Base-by-base conservation (phyloP, 2,797 vertebrate genomes). In the Amphiprion clarkii region DNA sequence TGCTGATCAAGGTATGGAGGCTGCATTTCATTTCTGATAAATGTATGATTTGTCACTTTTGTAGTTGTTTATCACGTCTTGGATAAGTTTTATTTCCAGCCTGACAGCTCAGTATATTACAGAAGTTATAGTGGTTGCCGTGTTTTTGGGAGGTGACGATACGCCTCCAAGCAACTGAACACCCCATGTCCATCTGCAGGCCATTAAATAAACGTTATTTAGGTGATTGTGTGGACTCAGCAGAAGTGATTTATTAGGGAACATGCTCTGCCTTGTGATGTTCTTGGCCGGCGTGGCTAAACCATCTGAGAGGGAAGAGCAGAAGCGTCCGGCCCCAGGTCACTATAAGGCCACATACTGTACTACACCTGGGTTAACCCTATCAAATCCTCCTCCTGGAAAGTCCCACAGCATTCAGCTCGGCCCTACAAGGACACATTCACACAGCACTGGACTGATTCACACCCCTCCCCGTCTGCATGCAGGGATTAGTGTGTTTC, bases 1-100 rank as follows among this genome's bases (percentile, higher is more conserved):
- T 90, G 46, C 84, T 92, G 49, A 79, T 81, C 46, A 93, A 91
- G 92, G 93, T 93, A 92, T n/a, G 87, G n/a, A 53, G 9, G 36
- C n/a, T 29, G 3, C 4, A 11, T 19, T 36, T 9, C 6, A 39
- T 40, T 49, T 1, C 2, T 54, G 16, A 42, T 14, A 13, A 23
- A 33, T 61, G 6, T 52, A 1, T 58, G 0, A 25, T 25, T 17
- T 73, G 13, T 49, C 16, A 39, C 23, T 52, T 29, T n/a, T 55
- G 2, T 11, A 51, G 10, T 8, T 67, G 11, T 42, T 42, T 48
- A 5, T 9, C 2, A 23, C 11, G 9, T 59, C 25, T 70, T 44
- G 44, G 1, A 44, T 16, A 51, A 23, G 3, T n/a, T 52, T 25
- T 61, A 39, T 16, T 39, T 6, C 40, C 42, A 51, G 21, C 9